A percentile compares a stretch with the other conserved stretches of the same genome.
Conservation (phyloP, 2,888 invertebrate species). For the Atherix ibis region DNA sequence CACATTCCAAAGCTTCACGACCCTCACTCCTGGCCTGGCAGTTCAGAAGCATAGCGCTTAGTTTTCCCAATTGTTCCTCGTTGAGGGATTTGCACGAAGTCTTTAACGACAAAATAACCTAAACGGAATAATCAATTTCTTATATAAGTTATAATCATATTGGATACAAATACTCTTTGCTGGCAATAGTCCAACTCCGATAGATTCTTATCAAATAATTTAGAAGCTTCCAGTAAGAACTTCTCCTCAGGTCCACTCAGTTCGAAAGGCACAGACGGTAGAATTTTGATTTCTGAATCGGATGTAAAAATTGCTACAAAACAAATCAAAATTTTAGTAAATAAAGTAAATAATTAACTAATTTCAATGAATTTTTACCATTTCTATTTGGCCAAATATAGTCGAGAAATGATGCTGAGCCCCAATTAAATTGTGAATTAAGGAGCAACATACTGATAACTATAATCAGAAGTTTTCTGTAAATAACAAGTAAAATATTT, state of each 20-base stretch:
- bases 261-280: constrained; percentile 35
- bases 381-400: constrained; percentile 9
- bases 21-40: constrained; percentile 49
- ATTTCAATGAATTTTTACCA: constrained; percentile 1
- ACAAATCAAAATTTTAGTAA: not conserved
- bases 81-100: constrained; percentile 39
- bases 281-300: constrained; percentile 1
- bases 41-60: constrained; percentile 49
- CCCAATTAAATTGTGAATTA: constrained; percentile 8
- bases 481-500: not conserved
- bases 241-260: constrained; percentile 41
- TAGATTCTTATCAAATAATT: constrained; percentile 38
- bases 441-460: constrained; percentile 6
- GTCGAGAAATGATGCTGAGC: constrained; percentile 6
- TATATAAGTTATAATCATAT: constrained; percentile 3
- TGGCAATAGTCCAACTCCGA: constrained; percentile 46
- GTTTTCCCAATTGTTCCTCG: constrained; percentile 48
- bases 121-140: constrained; percentile 9
- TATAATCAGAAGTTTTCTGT: constrained; percentile 7
- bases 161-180: constrained; percentile 42
- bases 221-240: constrained; percentile 44
- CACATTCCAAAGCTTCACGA: constrained; percentile 41
- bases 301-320: constrained; percentile 2
- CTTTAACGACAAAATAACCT: constrained; percentile 45
- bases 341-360: not conserved